These are phyloP conservation scores for Hapalemur alaotrensis DNA, from an alignment of 2,797 vertebrate species.

Conservation along the genomic window DNA sequence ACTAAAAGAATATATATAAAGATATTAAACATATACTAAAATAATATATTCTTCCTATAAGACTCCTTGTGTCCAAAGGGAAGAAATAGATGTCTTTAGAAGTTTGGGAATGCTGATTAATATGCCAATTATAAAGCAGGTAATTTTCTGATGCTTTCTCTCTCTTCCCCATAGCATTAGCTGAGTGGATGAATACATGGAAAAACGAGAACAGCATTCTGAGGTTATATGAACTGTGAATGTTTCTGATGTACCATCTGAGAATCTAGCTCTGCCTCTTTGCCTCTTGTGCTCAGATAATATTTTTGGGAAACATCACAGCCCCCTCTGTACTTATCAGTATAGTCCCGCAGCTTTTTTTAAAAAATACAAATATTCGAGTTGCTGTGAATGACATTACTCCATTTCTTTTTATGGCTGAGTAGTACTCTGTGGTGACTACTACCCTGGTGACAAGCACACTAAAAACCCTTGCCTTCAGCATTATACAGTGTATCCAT, in stretches of 20 bases:
- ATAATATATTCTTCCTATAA: neutral
- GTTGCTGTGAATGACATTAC: neutral
- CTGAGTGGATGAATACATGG: slow-evolving; percentile 10
- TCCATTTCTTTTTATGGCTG: neutral
- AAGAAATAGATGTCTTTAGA: neutral
- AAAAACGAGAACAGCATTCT: slow-evolving; percentile 40
- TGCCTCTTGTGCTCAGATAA: neutral
- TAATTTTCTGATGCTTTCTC: slow-evolving; percentile 13
- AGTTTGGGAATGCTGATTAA: slow-evolving; percentile 16
- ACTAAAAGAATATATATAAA: neutral
- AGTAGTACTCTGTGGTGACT: neutral
- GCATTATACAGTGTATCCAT: neutral
- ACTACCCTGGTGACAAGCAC: neutral
- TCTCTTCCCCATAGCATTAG: slow-evolving; percentile 58
- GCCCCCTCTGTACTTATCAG: neutral
- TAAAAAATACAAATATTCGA: neutral
- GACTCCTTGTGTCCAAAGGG: neutral
- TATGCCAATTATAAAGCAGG: neutral
- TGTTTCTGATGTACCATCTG: neutral
- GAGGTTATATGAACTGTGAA: neutral
- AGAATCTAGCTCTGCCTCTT: neutral
- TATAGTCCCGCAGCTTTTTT: neutral
- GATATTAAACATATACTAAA: neutral
- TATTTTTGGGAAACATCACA: neutral
- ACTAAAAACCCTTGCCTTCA: neutral